A percentile compares a stretch with the other conserved stretches of the same genome.
Evolutionary conservation across 2,888 invertebrate species (phyloP).

Genomic region (Hypena proboscidalis): DNA sequence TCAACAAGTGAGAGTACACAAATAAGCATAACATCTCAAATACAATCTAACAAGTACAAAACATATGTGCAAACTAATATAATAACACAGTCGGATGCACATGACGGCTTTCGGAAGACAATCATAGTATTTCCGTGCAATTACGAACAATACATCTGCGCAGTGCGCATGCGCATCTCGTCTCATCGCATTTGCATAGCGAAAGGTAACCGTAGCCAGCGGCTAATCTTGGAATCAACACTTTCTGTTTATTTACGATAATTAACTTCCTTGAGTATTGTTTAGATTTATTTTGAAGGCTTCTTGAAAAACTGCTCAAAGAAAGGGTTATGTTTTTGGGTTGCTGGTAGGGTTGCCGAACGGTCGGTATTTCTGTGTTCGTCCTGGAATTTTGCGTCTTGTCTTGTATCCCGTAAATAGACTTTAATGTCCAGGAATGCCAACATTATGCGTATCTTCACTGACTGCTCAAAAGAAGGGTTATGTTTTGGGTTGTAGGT

Average conservation of each 20-base stretch:
- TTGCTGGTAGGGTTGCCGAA: too few species aligned
- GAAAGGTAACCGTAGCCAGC: slow-evolving; percentile 29
- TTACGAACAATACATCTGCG: slow-evolving; percentile 38
- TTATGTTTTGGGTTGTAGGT: too few species aligned
- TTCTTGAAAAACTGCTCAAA: too few species aligned
- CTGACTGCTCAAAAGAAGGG: too few species aligned
- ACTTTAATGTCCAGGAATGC: too few species aligned
- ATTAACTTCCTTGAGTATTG: slow-evolving; percentile 7
- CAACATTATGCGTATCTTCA: too few species aligned
- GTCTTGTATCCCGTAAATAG: too few species aligned
- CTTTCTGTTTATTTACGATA: slow-evolving; percentile 19
- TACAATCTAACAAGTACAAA: slow-evolving; percentile 3
- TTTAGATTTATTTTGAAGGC: not conserved
- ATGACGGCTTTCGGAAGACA: slow-evolving; percentile 37
- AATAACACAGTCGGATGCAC: slow-evolving; percentile 46
- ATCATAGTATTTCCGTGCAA: slow-evolving; percentile 41
- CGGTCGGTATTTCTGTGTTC: too few species aligned
- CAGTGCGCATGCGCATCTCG: slow-evolving; percentile 9
- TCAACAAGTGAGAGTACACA: slow-evolving; percentile 4
- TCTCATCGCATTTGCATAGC: slow-evolving; percentile 39
- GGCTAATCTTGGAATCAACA: slow-evolving; percentile 19
- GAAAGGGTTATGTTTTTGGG: too few species aligned
- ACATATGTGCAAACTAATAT: slow-evolving; percentile 22
- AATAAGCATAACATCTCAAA: not conserved
- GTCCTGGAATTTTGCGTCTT: too few species aligned